Evolutionary conservation across 2,797 vertebrate species (phyloP), one percentile per base, ranked within the genome.

Genomic region (Steatocranus sp.): DNA sequence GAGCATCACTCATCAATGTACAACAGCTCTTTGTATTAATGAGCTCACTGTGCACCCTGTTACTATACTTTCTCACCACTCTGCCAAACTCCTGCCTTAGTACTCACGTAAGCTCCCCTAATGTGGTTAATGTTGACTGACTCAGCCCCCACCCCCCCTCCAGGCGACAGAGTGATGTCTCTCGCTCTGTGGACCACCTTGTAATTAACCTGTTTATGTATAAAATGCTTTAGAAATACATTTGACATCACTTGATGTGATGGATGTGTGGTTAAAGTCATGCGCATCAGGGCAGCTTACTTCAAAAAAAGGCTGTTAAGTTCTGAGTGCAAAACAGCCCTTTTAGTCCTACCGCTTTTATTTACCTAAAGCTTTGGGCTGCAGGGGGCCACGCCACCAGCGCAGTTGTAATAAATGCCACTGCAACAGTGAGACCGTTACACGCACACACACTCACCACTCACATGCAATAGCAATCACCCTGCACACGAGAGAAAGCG

Each of bases 151-250:
- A 10, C n/a, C 23, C 41, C 4, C 23, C 66, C 25, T 10, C 36
- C 41, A 20, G 77, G 83, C 83, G 10, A 79, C 8, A 6, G 75
- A 84, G 30, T 53, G 79, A 84, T 75, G 61, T 73, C 79, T 80
- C 82, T 68, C 73, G 34, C 61, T 83, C 61, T 38, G 46, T 51
- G 5, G 15, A 49, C 53, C 54, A 81, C 80, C 75, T 88, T 89
- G 34, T 87, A 86, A 90, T 94, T 91, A 91, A 89, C 83, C 68
- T 85, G 86, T 86, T 89, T 90, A 63, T 88, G 88, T 87, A 9
- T 78, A 86, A 89, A 75, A 80, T 9, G 43, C 53, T 63, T 77
- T 68, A 58, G 80, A 86, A 89, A 89, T 87, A 85, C 56, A 84
- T 79, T 17, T 78, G 56, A 77, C 68, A 18, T 54, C 9, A 11